A percentile compares a stretch with the other conserved stretches of the same genome.
Evolutionary conservation across 2,888 invertebrate genomes (phyloP).

Genomic region (Ectemnius cavifrons): DNA sequence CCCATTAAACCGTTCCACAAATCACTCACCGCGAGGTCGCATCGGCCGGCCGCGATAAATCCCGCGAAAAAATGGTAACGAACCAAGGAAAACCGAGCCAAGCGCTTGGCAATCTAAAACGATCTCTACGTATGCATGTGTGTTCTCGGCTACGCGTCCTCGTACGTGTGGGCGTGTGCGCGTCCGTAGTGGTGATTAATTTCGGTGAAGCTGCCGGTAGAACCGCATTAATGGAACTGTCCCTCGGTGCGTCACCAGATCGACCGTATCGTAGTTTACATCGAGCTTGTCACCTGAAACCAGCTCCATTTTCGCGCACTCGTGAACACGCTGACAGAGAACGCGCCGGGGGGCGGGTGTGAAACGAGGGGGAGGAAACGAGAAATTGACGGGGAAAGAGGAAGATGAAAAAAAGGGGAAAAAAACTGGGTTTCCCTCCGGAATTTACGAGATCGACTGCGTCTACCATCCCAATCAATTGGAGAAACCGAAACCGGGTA

Average conservation of each 20-base stretch:
- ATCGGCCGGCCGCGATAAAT: constrained; percentile 3
- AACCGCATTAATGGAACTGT: constrained; percentile 49
- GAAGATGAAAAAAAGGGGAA: too few species aligned
- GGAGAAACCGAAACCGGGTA: constrained; percentile 23
- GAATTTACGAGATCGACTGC: constrained; percentile 46
- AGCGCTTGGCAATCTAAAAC: too few species aligned
- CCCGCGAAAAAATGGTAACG: not conserved
- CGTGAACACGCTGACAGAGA: constrained; percentile 14
- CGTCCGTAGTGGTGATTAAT: constrained; percentile 34
- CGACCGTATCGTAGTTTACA: constrained; percentile 37
- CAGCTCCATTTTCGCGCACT: constrained; percentile 42
- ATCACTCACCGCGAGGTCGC: not conserved
- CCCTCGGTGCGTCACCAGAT: constrained; percentile 35
- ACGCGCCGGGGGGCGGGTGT: not conserved
- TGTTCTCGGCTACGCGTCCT: too few species aligned
- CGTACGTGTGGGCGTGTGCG: too few species aligned
- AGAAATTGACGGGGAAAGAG: too few species aligned
- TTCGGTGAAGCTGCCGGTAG: constrained; percentile 28
- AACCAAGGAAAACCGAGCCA: constrained; percentile 9
- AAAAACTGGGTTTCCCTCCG: not conserved
- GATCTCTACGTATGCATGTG: not conserved
- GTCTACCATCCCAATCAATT: constrained; percentile 51
- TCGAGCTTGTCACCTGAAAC: constrained; percentile 41
- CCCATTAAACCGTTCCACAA: constrained; percentile 1
- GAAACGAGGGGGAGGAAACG: not conserved